phyloP scores from a whole-genome alignment of 2,888 invertebrate genomes.

The Operophtera brumata region DNA sequence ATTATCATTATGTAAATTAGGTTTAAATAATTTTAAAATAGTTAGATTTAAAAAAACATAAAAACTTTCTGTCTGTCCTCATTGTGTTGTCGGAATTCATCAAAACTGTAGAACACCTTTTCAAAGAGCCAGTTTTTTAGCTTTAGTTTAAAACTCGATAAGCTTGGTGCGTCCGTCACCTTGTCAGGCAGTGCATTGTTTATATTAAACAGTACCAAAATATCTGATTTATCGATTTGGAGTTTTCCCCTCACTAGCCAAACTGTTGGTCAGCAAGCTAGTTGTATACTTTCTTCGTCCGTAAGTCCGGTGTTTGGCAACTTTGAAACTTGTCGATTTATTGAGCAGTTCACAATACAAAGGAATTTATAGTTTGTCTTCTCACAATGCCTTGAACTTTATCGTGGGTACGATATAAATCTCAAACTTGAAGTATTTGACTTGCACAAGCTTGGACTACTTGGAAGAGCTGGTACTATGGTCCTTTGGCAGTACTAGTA shows the following conservation, averaged over 20 bases:
- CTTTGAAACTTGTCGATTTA: slow-evolving; percentile 73
- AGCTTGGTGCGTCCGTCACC: no score
- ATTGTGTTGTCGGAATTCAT: no score
- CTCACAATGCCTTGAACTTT: slow-evolving; percentile 31
- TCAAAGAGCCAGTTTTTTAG: no score
- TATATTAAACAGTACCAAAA: no score
- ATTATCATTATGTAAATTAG: no score
- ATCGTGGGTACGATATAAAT: slow-evolving; percentile 32
- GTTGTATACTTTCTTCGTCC: slow-evolving; percentile 74
- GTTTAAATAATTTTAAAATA: no score
- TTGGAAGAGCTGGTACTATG: slow-evolving; percentile 4
- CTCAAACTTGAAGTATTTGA: slow-evolving; percentile 30
- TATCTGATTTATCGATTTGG: slow-evolving; percentile 12
- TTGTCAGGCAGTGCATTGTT: no score
- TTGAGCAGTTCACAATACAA: slow-evolving; percentile 43
- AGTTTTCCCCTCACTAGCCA: slow-evolving; percentile 34
- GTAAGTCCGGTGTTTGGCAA: slow-evolving; percentile 76
- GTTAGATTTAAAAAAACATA: no score
- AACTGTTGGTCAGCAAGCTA: slow-evolving; percentile 50
- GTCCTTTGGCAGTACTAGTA: background rate
- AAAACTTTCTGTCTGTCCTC: no score
- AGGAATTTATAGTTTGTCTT: slow-evolving; percentile 37
- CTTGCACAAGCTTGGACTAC: slow-evolving; percentile 16
- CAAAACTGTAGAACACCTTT: no score
- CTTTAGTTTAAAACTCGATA: no score